Evolutionary conservation across 2,888 invertebrate genomes (phyloP).

Genomic region (Keiferia lycopersicella): DNA sequence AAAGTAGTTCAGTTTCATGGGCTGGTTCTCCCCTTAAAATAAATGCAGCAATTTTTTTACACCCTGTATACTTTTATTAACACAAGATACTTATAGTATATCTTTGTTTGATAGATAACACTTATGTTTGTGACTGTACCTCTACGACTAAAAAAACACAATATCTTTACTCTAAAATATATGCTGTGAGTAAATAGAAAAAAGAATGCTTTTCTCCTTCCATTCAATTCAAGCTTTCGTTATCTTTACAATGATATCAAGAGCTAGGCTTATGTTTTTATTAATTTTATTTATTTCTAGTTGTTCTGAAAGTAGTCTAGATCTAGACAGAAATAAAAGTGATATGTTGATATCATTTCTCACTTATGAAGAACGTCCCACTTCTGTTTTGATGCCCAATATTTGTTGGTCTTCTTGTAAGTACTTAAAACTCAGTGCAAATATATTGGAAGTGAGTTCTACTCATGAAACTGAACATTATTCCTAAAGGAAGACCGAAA

Average conservation of each 20-base stretch:
- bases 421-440: constrained; percentile 33
- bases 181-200: background rate
- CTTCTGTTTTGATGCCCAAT: constrained; percentile 52
- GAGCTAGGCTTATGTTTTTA: background rate
- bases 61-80: no score
- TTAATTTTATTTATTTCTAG: background rate
- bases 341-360: constrained; percentile 49
- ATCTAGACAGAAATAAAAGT: background rate
- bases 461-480: no score
- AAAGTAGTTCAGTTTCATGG: no score
- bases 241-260: constrained; percentile 1
- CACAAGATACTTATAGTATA: no score
- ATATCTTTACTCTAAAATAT: background rate
- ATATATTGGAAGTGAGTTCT: no score
- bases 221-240: background rate
- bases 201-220: background rate
- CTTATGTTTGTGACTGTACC: constrained; percentile 3
- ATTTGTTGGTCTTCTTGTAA: constrained; percentile 63
- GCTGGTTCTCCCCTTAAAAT: no score
- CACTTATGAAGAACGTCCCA: constrained; percentile 49
- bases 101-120: background rate
- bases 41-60: no score
- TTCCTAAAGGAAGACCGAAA: no score
- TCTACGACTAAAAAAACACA: background rate
- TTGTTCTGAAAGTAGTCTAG: background rate